phyloP scores from a whole-genome alignment of 2,888 invertebrate species.

The Galerucella calmariensis region DNA sequence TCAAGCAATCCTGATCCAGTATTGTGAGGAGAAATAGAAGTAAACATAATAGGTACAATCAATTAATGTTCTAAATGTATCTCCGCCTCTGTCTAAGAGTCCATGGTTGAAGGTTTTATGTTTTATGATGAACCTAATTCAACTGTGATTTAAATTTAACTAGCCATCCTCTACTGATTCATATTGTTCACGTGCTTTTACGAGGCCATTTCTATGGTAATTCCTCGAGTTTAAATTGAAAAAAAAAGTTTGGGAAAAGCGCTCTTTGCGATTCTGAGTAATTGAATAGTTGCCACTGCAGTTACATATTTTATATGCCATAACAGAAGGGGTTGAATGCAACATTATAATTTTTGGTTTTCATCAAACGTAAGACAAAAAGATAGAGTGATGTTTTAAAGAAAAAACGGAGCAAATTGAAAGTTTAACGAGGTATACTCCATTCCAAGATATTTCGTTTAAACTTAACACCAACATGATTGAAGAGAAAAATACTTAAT shows the following conservation, averaged over 20 bases:
- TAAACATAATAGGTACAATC: no score
- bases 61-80: no score
- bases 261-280: slow-evolving; percentile 8
- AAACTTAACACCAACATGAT: no score
- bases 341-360: no score
- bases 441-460: no score
- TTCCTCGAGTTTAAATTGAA: slow-evolving; percentile 31
- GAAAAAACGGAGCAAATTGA: no score
- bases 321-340: not conserved
- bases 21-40: no score
- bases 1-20: no score
- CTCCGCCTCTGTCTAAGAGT: slow-evolving; percentile 12
- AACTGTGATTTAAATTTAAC: slow-evolving; percentile 40
- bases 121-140: slow-evolving; percentile 40
- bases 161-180: slow-evolving; percentile 35
- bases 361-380: no score
- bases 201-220: slow-evolving; percentile 44
- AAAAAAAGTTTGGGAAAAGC: slow-evolving; percentile 22
- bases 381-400: no score
- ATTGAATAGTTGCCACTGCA: slow-evolving; percentile 15
- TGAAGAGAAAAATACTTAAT: no score
- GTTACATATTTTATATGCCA: not conserved
- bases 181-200: slow-evolving; percentile 41
- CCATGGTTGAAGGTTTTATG: slow-evolving; percentile 30
- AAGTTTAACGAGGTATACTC: no score